A percentile compares a stretch with the other conserved stretches of the same genome.
Conservation (phyloP, 2,113 vertebrate genomes). For the Tragelaphus buxtoni region DNA sequence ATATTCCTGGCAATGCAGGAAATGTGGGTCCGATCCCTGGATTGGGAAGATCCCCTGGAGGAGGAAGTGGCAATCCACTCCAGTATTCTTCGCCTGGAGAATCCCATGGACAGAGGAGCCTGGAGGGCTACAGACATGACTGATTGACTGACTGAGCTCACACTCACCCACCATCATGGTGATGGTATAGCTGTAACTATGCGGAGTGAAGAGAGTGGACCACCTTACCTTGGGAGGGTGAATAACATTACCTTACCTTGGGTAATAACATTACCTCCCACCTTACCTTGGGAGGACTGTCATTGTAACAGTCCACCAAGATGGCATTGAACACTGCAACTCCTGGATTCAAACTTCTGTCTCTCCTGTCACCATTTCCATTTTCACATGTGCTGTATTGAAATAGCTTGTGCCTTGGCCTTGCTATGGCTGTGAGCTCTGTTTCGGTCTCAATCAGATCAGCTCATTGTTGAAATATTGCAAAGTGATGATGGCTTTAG, state of each 20-base stretch:
- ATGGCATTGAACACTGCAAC: accelerated
- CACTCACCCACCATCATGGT: no score
- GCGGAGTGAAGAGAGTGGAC: no score
- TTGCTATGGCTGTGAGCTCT: not conserved
- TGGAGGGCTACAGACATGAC: not conserved
- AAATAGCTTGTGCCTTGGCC: not conserved
- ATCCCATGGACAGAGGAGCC: not conserved
- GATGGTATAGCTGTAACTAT: not conserved
- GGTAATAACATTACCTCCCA: not conserved
- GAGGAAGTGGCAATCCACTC: not conserved
- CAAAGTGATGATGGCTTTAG: not conserved
- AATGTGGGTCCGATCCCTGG: not conserved
- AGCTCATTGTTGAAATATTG: not conserved
- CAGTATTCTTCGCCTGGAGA: not conserved
- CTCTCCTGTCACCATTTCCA: not conserved
- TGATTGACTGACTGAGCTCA: not conserved
- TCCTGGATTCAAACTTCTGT: not conserved
- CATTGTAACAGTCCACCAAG: accelerated
- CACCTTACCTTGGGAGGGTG: not conserved
- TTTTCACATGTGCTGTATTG: not conserved
- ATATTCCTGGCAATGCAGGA: not conserved
- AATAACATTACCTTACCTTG: not conserved
- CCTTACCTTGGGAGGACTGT: no score
- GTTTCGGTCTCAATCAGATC: not conserved
- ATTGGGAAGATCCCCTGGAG: not conserved